Evolutionary conservation across 2,113 vertebrate genomes (phyloP).

Genomic region (Pithys albifrons): DNA sequence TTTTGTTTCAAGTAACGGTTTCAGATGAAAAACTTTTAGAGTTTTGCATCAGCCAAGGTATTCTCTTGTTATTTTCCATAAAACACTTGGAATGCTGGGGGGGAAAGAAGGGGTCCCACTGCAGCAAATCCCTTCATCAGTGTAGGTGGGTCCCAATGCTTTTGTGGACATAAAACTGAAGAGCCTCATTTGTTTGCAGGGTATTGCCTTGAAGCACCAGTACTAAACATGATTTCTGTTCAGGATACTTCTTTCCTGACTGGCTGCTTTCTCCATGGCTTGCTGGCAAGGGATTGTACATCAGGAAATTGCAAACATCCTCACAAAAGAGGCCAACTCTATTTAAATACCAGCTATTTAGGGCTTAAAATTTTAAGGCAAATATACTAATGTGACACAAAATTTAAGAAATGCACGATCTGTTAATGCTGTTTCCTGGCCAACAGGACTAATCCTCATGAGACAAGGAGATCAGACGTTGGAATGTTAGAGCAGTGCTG

Average conservation of each 20-base stretch:
- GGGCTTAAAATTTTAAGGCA: neutral
- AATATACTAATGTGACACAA: neutral
- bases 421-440: conserved; percentile 8
- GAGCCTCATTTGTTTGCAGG: neutral
- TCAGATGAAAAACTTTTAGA: neutral
- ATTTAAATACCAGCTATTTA: neutral
- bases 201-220: neutral
- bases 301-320: conserved; percentile 11
- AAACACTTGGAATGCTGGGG: neutral
- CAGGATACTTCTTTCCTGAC: neutral
- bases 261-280: neutral
- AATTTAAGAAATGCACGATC: neutral
- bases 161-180: neutral
- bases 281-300: neutral
- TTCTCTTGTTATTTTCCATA: neutral
- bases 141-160: neutral
- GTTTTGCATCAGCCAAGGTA: neutral
- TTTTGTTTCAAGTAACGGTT: neutral
- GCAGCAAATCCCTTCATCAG: neutral
- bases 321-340: neutral
- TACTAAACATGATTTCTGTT: neutral
- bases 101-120: neutral
- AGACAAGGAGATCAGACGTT: neutral
- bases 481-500: neutral
- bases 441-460: neutral